phyloP scores from a whole-genome alignment of 2,888 invertebrate genomes.

The Netelia virgata region DNA sequence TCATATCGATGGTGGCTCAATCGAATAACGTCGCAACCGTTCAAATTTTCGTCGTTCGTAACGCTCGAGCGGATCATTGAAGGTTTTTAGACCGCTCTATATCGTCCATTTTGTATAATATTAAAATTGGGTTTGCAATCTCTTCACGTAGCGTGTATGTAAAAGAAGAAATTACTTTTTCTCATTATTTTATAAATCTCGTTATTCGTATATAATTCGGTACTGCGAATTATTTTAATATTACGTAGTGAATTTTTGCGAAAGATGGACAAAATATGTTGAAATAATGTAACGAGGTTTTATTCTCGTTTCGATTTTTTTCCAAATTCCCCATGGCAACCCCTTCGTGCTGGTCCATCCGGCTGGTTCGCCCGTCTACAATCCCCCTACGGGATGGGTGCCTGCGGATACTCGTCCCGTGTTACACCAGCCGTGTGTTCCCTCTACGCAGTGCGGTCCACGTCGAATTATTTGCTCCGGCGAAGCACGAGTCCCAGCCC shows the following conservation, averaged over 20 bases:
- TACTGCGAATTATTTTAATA: too few species aligned
- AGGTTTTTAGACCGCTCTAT: neutral
- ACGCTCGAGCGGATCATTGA: neutral
- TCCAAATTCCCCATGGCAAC: slow-evolving; percentile 22
- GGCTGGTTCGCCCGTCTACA: slow-evolving; percentile 37
- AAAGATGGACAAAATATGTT: neutral
- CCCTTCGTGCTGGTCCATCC: slow-evolving; percentile 66
- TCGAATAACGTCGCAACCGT: neutral
- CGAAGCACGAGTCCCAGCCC: slow-evolving; percentile 84
- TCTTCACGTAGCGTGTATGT: neutral
- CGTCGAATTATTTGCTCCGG: slow-evolving; percentile 83
- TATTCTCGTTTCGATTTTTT: neutral
- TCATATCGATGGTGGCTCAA: neutral
- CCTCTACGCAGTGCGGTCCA: slow-evolving; percentile 25
- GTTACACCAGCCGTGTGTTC: slow-evolving; percentile 34
- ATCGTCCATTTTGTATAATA: neutral
- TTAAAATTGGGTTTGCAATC: neutral
- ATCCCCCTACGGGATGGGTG: neutral
- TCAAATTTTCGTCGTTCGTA: neutral
- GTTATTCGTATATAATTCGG: too few species aligned
- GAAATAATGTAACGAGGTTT: neutral
- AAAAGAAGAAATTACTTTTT: too few species aligned
- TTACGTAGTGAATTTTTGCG: too few species aligned
- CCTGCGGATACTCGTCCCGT: slow-evolving; percentile 27
- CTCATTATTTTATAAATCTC: too few species aligned